These are phyloP conservation scores for Elanoides forficatus DNA, from an alignment of 2,113 vertebrate species.

Conservation along the genomic window DNA sequence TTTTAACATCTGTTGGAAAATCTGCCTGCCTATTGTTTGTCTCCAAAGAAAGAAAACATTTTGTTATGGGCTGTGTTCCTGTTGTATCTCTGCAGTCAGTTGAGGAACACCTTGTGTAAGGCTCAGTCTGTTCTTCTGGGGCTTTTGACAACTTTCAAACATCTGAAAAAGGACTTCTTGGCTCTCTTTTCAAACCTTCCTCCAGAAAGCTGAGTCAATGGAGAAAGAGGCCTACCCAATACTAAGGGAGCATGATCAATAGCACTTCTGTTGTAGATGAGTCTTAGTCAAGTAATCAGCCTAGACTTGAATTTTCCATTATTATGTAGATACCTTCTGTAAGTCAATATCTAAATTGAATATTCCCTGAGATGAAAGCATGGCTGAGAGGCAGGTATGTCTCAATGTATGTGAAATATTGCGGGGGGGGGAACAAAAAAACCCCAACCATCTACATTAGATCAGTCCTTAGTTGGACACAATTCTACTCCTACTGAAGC, in stretches of 20 bases:
- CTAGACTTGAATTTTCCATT: background rate
- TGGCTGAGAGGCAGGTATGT: background rate
- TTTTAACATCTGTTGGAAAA: slow-evolving; percentile 8
- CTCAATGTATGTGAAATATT: background rate
- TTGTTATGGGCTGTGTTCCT: background rate
- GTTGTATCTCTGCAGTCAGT: background rate
- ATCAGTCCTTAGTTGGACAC: background rate
- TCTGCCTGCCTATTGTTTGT: background rate
- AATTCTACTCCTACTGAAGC: background rate
- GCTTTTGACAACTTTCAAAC: background rate
- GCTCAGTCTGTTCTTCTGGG: background rate
- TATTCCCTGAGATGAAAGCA: background rate
- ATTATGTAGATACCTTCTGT: background rate
- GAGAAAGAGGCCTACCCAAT: background rate
- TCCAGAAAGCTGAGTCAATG: background rate
- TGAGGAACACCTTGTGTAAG: background rate
- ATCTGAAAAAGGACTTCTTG: background rate
- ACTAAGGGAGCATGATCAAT: background rate
- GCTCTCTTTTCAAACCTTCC: background rate
- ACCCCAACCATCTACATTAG: background rate
- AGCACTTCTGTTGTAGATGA: background rate
- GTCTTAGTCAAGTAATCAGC: background rate
- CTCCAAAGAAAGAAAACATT: background rate
- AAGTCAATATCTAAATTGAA: background rate
- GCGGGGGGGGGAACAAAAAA: background rate